Base-by-base conservation (phyloP, 2,888 invertebrate genomes). In the Tanaodytes sp. region DNA sequence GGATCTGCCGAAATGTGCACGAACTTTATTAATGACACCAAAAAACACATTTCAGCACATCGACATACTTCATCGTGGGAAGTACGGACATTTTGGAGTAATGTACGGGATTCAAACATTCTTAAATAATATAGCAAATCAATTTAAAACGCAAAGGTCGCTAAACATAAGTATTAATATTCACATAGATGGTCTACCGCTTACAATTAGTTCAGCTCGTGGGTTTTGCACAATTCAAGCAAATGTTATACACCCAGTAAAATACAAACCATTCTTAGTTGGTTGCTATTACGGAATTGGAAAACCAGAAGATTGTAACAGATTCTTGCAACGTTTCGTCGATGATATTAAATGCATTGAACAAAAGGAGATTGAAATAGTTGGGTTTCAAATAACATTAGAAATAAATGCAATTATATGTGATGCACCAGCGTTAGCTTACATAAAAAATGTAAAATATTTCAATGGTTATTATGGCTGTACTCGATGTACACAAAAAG, bases 21-120 rank as follows among this genome's bases (percentile, higher is more conserved):
- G 30, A 18, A 61, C 66, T 14, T 36, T 66, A 16, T 3, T 61
- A 8, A 27, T 37, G 2, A 66, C 66, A n/a, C 66, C 66, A 11
- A 52, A 19, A 14, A 43, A 43, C 20, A 40, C 43, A 18, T 42
- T 39, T 43, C 23, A 33, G 6, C 27, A 20, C 9, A 49, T 66
- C 14, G 20, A 48, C 3, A 2, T 6, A 31, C 23, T 48, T 20
- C 43, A 23, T 14, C 30, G 42, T 12, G 63, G 68, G 9, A 61
- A 62, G 18, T 62, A 67, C 20, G 48, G 42, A 8, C 62, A 67
- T 49, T 51, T 59, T 14, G 67, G 58, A n/a, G 4, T 63, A 12
- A 33, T 46, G n/a, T 43, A 55, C 11, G 55, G 57, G 30, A 55
- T 57, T 8, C 6, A 48, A 5, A 20, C 39, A 31, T 30, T 31